phyloP scores from a whole-genome alignment of 1,140 invertebrate genomes.

The Kradibia gibbosae region DNA sequence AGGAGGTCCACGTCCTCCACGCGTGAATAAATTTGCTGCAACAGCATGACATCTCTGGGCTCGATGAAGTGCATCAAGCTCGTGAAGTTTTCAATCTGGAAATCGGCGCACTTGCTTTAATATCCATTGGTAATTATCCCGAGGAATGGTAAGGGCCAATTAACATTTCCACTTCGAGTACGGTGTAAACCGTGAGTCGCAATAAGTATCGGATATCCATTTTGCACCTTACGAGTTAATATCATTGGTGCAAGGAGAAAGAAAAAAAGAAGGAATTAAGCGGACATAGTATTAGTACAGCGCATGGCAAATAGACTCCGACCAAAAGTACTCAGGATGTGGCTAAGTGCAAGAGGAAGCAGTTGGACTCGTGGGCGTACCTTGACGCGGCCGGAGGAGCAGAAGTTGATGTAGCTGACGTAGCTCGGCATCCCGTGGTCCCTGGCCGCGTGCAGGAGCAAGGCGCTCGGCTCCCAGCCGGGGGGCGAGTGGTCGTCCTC shows the following conservation, averaged over 20 bases:
- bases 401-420: slow-evolving; percentile 81
- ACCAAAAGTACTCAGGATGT: background rate
- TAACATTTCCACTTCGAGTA: no score
- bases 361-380: no score
- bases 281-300: no score
- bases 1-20: slow-evolving; percentile 91
- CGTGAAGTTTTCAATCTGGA: slow-evolving; percentile 74
- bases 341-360: background rate
- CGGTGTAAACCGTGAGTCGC: no score
- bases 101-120: no score
- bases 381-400: slow-evolving; percentile 74
- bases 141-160: no score
- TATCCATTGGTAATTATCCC: no score
- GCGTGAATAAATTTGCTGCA: slow-evolving; percentile 79
- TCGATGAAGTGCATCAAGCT: slow-evolving; percentile 78
- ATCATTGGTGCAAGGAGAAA: background rate
- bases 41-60: slow-evolving; percentile 73
- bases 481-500: slow-evolving; percentile 55
- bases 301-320: no score
- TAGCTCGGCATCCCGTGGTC: slow-evolving; percentile 95
- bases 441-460: slow-evolving; percentile 80
- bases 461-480: slow-evolving; percentile 62
- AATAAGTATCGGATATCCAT: no score
- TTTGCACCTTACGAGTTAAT: no score
- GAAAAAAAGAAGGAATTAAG: no score